Conservation (phyloP, 2,797 vertebrate species). For the Xerus rutilus region DNA sequence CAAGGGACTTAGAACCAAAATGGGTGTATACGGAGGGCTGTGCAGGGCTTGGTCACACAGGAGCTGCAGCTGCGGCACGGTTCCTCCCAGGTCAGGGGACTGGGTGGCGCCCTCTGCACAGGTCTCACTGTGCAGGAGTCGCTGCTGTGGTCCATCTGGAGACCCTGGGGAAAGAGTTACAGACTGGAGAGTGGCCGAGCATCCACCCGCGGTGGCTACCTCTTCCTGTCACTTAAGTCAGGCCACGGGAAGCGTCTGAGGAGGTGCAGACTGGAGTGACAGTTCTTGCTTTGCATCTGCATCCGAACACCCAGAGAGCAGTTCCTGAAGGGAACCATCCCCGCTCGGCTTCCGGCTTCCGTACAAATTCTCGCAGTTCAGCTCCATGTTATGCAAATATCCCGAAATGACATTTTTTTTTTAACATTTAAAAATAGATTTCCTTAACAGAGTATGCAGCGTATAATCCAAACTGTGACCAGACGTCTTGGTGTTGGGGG, state of each 20-base stretch:
- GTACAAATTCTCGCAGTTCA: conserved; percentile 42
- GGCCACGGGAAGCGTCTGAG: not conserved
- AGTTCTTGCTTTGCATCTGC: no score
- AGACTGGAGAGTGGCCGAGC: no score
- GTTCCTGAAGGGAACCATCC: not conserved
- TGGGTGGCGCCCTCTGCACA: no score
- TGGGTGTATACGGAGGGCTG: no score
- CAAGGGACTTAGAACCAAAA: not conserved
- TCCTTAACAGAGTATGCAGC: conserved; percentile 64
- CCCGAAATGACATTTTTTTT: conserved; percentile 55
- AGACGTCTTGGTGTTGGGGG: conserved; percentile 56
- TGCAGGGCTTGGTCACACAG: no score
- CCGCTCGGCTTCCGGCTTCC: not conserved
- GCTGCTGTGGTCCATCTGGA: no score
- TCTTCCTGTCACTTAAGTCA: not conserved
- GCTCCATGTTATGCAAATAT: conserved; percentile 29
- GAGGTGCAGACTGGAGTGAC: not conserved
- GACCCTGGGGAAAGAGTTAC: no score
- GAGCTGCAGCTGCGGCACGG: no score
- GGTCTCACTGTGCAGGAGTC: no score
- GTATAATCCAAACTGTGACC: conserved; percentile 66
- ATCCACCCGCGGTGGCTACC: no score
- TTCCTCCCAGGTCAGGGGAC: no score
- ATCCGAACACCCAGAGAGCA: not conserved
- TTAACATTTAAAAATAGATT: conserved; percentile 50